Conservation (phyloP, 2,888 invertebrate species). For the Xanthorhoe designata region DNA sequence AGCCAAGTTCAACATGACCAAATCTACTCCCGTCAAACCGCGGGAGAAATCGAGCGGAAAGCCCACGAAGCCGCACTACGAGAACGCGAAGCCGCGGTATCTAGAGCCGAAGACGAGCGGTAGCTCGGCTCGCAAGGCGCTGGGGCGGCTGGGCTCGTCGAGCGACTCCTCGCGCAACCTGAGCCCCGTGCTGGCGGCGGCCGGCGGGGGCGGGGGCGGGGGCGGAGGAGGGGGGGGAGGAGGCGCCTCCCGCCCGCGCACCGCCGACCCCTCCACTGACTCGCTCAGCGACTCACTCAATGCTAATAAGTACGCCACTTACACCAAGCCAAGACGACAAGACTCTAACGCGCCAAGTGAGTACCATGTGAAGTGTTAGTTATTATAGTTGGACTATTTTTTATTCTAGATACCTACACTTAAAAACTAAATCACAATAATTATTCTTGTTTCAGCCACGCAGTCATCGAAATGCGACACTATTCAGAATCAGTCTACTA, state of each 20-base stretch:
- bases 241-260: conserved; percentile 73
- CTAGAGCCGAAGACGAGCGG: conserved; percentile 82
- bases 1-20: conserved; percentile 70
- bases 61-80: conserved; percentile 48
- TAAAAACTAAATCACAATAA: background rate
- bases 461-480: conserved; percentile 48
- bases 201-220: conserved; percentile 59
- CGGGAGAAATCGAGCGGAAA: conserved; percentile 52
- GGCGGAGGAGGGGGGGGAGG: conserved; percentile 44
- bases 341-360: conserved; percentile 66
- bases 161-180: conserved; percentile 89
- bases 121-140: conserved; percentile 24
- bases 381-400: too few relatives aligned
- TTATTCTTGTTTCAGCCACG: conserved; percentile 35
- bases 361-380: conserved; percentile 40
- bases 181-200: conserved; percentile 87
- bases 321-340: conserved; percentile 66
- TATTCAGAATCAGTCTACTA: conserved; percentile 28
- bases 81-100: conserved; percentile 85
- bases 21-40: conserved; percentile 53
- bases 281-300: conserved; percentile 73
- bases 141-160: conserved; percentile 75
- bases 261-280: conserved; percentile 80
- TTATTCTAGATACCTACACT: too few relatives aligned
- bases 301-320: conserved; percentile 73